Evolutionary conservation across 37 sponge, comb jelly and placozoan species (phyloP).

Genomic region (Beroe forskalii): DNA sequence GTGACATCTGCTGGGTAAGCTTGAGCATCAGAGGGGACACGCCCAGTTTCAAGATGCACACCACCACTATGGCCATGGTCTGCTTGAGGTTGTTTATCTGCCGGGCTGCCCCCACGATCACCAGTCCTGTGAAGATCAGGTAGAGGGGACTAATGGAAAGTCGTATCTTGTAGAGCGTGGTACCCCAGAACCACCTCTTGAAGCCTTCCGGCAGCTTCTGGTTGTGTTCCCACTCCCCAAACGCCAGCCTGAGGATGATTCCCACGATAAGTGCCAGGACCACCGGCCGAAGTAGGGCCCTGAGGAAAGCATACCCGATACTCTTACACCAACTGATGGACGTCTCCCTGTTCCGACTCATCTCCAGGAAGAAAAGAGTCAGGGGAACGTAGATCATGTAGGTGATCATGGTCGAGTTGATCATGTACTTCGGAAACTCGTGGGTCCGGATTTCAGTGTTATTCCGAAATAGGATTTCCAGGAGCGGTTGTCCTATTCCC

Average conservation of each 20-base stretch:
- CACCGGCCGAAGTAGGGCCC: slow-evolving; percentile 29
- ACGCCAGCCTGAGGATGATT: neutral
- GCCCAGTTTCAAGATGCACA: slow-evolving; percentile 23
- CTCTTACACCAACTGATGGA: slow-evolving; percentile 5
- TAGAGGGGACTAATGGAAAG: neutral
- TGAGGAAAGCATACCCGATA: neutral
- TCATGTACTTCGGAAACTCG: neutral
- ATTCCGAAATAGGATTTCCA: neutral
- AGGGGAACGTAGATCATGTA: slow-evolving; percentile 21
- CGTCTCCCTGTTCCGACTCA: slow-evolving; percentile 9
- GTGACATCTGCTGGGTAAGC: neutral
- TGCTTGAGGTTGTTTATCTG: neutral
- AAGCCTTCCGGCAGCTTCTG: neutral
- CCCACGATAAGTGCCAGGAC: slow-evolving; percentile 35
- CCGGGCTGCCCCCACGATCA: neutral
- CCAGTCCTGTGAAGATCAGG: slow-evolving; percentile 38
- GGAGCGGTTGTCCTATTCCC: slow-evolving; percentile 11
- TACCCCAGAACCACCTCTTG: neutral
- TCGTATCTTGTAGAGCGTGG: neutral
- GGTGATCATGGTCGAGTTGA: slow-evolving; percentile 1
- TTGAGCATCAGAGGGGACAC: slow-evolving; percentile 21
- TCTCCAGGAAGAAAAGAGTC: slow-evolving; percentile 28
- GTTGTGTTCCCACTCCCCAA: neutral
- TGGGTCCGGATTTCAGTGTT: neutral
- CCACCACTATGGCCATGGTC: neutral